These are phyloP conservation scores for Scaptomyza polygonia DNA, from an alignment of 2,888 invertebrate genomes.

Conservation along the genomic window DNA sequence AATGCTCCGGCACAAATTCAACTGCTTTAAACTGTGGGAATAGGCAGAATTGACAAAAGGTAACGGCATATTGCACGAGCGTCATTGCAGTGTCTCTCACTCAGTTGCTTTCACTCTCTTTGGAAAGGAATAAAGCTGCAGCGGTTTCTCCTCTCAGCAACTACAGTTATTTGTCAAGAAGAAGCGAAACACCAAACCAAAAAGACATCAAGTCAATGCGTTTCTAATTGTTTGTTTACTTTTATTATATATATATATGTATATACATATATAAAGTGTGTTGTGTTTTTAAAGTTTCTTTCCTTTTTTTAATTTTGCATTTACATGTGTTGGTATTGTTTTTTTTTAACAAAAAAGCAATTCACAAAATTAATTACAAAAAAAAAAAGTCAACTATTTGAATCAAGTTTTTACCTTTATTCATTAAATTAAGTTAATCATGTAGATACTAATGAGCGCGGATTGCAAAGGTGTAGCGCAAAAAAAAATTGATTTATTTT, in stretches of 20 bases:
- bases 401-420: conserved; percentile 32
- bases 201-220: neutral
- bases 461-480: neutral
- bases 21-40: neutral
- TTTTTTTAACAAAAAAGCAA: neutral
- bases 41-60: neutral
- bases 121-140: too few species aligned
- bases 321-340: neutral
- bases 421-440: conserved; percentile 34
- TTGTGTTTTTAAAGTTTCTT: neutral
- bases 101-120: too few species aligned
- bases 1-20: too few species aligned
- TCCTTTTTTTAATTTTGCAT: neutral
- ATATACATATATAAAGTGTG: neutral
- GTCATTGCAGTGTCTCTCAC: too few species aligned
- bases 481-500: conserved; percentile 8
- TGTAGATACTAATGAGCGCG: conserved; percentile 27
- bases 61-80: neutral
- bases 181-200: neutral
- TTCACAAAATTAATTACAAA: neutral
- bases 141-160: neutral
- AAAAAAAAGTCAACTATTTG: conserved; percentile 2
- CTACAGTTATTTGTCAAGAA: neutral
- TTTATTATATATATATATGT: neutral
- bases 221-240: neutral